phyloP scores from a whole-genome alignment of 2,113 vertebrate species.

The Lagopus leucura region DNA sequence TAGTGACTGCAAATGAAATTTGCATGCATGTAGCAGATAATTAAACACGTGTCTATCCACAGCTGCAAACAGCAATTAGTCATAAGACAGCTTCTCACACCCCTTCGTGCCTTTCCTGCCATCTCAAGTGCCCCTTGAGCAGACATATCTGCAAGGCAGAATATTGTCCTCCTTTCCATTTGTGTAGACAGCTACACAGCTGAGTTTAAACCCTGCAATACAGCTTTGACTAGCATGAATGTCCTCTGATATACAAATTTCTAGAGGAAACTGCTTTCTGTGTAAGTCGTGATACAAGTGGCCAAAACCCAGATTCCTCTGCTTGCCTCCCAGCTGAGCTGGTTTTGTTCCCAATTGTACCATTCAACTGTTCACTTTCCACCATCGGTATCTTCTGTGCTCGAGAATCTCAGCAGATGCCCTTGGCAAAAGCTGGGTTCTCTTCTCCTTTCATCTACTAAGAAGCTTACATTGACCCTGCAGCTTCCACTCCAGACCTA shows the following conservation, averaged over 20 bases:
- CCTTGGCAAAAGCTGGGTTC: neutral
- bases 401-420: neutral
- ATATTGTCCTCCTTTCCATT: neutral
- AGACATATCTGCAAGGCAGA: neutral
- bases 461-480: neutral
- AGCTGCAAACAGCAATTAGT: conserved; percentile 72
- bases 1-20: conserved; percentile 37
- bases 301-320: neutral
- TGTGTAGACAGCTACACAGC: neutral
- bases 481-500: neutral
- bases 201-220: neutral
- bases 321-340: neutral
- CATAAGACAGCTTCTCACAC: conserved; percentile 38
- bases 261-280: neutral
- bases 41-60: conserved; percentile 59
- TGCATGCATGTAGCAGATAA: conserved; percentile 55
- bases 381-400: neutral
- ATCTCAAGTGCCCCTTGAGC: neutral
- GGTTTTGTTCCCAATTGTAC: neutral
- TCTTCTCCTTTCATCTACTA: neutral
- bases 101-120: conserved; percentile 35
- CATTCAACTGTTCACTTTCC: neutral
- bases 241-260: neutral
- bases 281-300: neutral
- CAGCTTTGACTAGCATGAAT: neutral